Evolutionary conservation across 2,797 vertebrate genomes (phyloP).

Genomic region (Pelobates cultripes): DNA sequence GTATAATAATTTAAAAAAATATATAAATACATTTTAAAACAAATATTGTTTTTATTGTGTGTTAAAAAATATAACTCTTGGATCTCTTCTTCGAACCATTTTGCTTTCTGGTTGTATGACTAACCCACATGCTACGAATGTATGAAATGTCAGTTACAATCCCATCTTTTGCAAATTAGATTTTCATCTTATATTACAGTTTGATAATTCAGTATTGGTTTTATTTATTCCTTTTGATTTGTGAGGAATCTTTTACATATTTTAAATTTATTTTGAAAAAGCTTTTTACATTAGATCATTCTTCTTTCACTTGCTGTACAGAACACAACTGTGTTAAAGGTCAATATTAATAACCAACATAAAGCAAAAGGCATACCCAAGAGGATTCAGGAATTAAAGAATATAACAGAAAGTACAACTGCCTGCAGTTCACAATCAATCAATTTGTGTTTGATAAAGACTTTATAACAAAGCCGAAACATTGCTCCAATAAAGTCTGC

Average conservation of each 20-base stretch:
- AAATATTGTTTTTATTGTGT: conserved; percentile 82
- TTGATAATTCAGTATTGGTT: neutral
- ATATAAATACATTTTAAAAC: conserved; percentile 60
- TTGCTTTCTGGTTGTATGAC: neutral
- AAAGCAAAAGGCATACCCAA: no score
- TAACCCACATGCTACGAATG: neutral
- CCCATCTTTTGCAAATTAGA: neutral
- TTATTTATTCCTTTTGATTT: neutral
- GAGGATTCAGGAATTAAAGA: no score
- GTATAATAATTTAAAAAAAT: conserved; percentile 69
- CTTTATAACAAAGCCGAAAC: no score
- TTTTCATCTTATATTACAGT: neutral
- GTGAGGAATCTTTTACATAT: neutral
- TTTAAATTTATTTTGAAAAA: no score
- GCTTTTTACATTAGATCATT: no score
- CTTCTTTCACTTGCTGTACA: no score
- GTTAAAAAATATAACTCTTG: neutral
- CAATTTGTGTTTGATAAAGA: no score
- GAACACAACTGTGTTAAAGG: no score
- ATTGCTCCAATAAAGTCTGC: no score
- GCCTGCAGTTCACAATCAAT: no score
- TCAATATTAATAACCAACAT: no score
- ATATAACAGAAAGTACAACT: no score
- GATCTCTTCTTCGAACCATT: neutral
- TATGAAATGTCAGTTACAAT: neutral